phyloP scores from a whole-genome alignment of 2,888 invertebrate genomes.

The Gastracanthus pulcherrimus region DNA sequence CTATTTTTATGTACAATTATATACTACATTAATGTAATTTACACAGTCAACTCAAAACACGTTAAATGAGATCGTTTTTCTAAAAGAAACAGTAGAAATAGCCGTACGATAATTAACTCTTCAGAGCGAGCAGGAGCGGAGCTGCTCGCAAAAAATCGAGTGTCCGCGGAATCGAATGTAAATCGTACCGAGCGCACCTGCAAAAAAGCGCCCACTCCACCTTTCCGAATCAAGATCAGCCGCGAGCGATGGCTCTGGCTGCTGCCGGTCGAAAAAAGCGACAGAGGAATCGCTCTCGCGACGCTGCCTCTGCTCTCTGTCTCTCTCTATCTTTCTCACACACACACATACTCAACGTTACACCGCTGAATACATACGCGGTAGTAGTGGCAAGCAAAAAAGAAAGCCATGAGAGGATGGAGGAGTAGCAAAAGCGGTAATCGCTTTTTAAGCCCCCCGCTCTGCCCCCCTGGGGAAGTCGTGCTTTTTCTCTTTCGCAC shows the following conservation, averaged over 20 bases:
- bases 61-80: not conserved
- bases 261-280: not conserved
- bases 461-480: not conserved
- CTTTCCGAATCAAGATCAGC: constrained; percentile 25
- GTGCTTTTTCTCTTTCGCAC: not conserved
- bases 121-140: not conserved
- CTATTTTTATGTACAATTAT: not conserved
- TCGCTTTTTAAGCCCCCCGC: constrained; percentile 23
- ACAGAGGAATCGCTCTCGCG: not conserved
- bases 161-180: constrained; percentile 27
- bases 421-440: constrained; percentile 2
- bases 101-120: constrained; percentile 25
- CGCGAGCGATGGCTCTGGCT: not conserved
- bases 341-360: not conserved
- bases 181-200: constrained; percentile 16
- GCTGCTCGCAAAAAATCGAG: not conserved
- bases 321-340: not conserved
- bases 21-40: no score
- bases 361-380: not conserved
- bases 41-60: not conserved
- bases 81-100: not conserved
- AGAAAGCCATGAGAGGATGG: not conserved
- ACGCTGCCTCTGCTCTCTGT: not conserved
- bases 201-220: constrained; percentile 23
- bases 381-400: not conserved